These are phyloP conservation scores for Drosophila prolongata DNA, from an alignment of 2,888 invertebrate species.

Conservation along the genomic window DNA sequence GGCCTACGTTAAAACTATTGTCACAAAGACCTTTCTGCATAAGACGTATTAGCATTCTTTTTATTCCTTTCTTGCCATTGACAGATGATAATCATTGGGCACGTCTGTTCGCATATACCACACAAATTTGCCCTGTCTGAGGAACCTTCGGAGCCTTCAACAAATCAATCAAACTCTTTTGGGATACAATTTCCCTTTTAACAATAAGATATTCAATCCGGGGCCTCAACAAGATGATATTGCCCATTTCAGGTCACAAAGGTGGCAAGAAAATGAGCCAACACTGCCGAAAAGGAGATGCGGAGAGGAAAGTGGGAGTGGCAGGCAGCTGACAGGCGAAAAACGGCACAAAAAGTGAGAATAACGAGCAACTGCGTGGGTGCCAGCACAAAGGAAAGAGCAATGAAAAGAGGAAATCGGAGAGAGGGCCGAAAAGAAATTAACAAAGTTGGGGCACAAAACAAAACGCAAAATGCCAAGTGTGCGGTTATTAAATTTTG, in stretches of 20 bases:
- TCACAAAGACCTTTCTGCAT: too few species aligned
- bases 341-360: constrained; percentile 30
- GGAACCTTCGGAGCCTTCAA: constrained; percentile 3
- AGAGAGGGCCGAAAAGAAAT: constrained; percentile 36
- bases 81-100: constrained; percentile 32
- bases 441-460: constrained; percentile 40
- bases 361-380: constrained; percentile 42
- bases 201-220: constrained; percentile 43
- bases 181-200: constrained; percentile 29
- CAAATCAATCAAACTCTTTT: constrained; percentile 47
- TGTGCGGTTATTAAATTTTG: constrained; percentile 57
- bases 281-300: constrained; percentile 10
- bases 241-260: constrained; percentile 41
- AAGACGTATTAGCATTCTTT: too few species aligned
- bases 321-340: constrained; percentile 12
- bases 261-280: constrained; percentile 13
- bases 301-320: constrained; percentile 9
- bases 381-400: constrained; percentile 13
- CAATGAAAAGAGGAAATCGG: constrained; percentile 12
- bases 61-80: not conserved
- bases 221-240: constrained; percentile 29
- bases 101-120: not conserved
- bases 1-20: too few species aligned
- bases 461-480: constrained; percentile 49
- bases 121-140: constrained; percentile 11